These are phyloP conservation scores for Calliphora vicina DNA, from an alignment of 1,140 invertebrate genomes.

Conservation along the genomic window DNA sequence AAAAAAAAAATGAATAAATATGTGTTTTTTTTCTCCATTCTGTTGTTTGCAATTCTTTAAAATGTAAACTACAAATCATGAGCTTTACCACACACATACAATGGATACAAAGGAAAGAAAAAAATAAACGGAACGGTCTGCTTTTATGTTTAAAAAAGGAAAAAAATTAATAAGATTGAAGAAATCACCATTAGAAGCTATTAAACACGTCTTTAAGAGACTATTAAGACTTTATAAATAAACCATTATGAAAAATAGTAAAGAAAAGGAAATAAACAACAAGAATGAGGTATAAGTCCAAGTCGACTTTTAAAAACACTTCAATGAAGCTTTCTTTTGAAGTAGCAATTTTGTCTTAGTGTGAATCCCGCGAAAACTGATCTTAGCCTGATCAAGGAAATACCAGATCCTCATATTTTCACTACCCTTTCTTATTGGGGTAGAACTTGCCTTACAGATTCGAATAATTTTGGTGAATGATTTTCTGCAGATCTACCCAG, in stretches of 20 bases:
- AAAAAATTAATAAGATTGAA: not conserved
- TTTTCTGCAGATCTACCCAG: too few relatives aligned
- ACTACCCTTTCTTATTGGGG: too few relatives aligned
- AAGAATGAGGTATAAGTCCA: too few relatives aligned
- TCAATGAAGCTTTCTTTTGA: not conserved
- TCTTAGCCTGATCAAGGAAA: too few relatives aligned
- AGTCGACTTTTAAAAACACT: too few relatives aligned
- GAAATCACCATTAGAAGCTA: slow-evolving; percentile 20
- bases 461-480: too few relatives aligned
- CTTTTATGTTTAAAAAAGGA: not conserved
- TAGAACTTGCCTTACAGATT: too few relatives aligned
- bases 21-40: not conserved
- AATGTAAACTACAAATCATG: slow-evolving; percentile 24
- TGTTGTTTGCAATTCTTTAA: not conserved
- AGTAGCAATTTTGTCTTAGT: too few relatives aligned
- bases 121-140: not conserved
- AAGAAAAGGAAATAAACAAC: not conserved
- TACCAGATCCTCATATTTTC: too few relatives aligned
- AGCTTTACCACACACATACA: slow-evolving; percentile 23
- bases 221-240: slow-evolving; percentile 38
- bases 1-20: not conserved
- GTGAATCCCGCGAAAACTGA: too few relatives aligned
- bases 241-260: slow-evolving; percentile 9
- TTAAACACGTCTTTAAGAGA: slow-evolving; percentile 36
- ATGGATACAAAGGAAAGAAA: not conserved